Conservation (phyloP, 92 coral and sea anemone genomes). For the Porites rus region DNA sequence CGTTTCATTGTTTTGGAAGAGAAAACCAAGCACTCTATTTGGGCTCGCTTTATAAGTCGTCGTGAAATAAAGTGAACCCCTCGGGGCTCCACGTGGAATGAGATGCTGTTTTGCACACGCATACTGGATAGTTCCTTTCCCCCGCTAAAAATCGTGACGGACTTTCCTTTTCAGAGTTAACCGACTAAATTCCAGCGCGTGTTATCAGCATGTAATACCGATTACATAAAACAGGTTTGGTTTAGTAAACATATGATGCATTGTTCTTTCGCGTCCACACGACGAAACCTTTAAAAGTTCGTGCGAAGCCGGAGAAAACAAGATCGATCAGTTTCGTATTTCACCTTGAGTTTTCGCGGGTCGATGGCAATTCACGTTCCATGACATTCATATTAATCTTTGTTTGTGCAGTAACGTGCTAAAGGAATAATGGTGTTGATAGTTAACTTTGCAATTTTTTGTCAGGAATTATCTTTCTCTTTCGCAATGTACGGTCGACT, state of each 20-base stretch:
- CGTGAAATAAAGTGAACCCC: constrained; percentile 38
- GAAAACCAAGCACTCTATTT: constrained; percentile 35
- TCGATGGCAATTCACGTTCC: constrained; percentile 7
- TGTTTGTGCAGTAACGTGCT: constrained; percentile 33
- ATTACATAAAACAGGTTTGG: constrained; percentile 15
- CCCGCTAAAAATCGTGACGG: constrained; percentile 1
- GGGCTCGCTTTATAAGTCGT: constrained; percentile 27
- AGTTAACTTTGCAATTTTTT: neutral
- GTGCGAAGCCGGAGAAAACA: constrained; percentile 13
- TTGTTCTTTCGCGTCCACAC: constrained; percentile 24
- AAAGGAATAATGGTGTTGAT: constrained; percentile 6
- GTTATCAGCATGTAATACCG: constrained; percentile 17
- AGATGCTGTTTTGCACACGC: constrained; percentile 38
- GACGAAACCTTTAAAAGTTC: constrained; percentile 11
- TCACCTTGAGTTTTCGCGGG: constrained; percentile 47
- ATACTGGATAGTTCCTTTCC: neutral
- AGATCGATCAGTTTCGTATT: constrained; percentile 37
- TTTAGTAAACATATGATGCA: constrained; percentile 30
- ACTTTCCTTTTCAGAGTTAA: constrained; percentile 13
- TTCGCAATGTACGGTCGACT: constrained; percentile 8
- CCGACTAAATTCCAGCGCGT: constrained; percentile 38
- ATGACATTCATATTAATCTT: constrained; percentile 11
- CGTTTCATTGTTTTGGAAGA: constrained; percentile 45
- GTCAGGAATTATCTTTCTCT: neutral
- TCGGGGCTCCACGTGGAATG: constrained; percentile 51